These are phyloP conservation scores for Hydraecia micacea DNA, from an alignment of 2,888 invertebrate species.

Conservation along the genomic window DNA sequence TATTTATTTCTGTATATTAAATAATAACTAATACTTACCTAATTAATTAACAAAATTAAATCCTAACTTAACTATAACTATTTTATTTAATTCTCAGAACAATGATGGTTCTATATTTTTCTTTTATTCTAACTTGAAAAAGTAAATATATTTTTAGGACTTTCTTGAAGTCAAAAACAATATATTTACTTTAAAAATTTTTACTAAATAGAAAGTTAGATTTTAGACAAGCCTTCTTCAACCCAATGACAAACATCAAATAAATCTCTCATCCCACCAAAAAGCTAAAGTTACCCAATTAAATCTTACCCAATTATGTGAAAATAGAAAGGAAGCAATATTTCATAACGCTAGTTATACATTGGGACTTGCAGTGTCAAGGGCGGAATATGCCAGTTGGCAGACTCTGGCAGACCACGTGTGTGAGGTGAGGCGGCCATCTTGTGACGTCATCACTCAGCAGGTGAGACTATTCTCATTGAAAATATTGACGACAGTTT, in stretches of 20 bases:
- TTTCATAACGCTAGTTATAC: conserved; percentile 53
- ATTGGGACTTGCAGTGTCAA: conserved; percentile 68
- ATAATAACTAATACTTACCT: too few species aligned
- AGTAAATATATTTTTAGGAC: too few species aligned
- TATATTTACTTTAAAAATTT: neutral
- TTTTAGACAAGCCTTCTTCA: neutral
- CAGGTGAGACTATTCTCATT: conserved; percentile 41
- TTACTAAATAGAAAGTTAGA: neutral
- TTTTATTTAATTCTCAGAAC: too few species aligned
- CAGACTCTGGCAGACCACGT: conserved; percentile 65
- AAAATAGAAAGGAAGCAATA: conserved; percentile 55
- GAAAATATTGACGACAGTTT: conserved; percentile 10
- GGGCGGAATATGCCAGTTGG: conserved; percentile 68
- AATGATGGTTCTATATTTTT: neutral
- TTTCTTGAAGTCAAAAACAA: too few species aligned
- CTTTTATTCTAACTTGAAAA: too few species aligned
- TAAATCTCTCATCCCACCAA: neutral
- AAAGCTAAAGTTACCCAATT: conserved; percentile 3
- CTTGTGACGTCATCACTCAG: conserved; percentile 45
- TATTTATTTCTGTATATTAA: too few species aligned
- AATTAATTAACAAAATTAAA: too few species aligned
- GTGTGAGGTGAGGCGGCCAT: conserved; percentile 59
- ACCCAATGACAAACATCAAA: neutral
- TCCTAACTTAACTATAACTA: too few species aligned
- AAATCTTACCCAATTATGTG: conserved; percentile 25